These are phyloP conservation scores for Platichthys stellatus DNA, from an alignment of 2,113 vertebrate species.

Conservation along the genomic window DNA sequence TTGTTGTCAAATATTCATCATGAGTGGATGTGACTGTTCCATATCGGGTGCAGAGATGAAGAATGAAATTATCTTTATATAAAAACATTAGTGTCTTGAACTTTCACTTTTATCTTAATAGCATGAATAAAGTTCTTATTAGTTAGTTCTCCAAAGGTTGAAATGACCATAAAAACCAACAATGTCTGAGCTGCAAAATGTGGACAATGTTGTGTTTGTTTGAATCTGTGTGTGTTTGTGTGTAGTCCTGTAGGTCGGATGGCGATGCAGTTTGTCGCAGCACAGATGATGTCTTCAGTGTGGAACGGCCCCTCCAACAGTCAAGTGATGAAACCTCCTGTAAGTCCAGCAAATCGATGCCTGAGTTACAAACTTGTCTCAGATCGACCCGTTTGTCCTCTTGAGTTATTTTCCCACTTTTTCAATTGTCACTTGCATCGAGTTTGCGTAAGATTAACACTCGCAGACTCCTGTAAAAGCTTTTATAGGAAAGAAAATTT, in stretches of 20 bases:
- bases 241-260: conserved; percentile 91
- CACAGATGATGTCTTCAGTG: conserved; percentile 90
- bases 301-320: conserved; percentile 82
- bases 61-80: too few species aligned
- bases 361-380: background rate
- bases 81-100: too few species aligned
- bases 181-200: background rate
- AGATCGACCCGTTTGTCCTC: background rate
- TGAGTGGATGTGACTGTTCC: too few species aligned
- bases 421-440: background rate
- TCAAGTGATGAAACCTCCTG: conserved; percentile 81
- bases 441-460: background rate
- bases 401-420: background rate
- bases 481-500: background rate
- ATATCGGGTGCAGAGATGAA: too few species aligned
- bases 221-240: background rate
- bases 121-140: too few species aligned
- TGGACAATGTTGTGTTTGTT: too few species aligned
- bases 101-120: too few species aligned
- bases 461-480: background rate
- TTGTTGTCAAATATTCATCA: too few species aligned
- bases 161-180: background rate
- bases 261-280: conserved; percentile 93
- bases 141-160: background rate
- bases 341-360: conserved; percentile 29